Evolutionary conservation across 2,797 vertebrate species (phyloP).

Genomic region (Microtus agrestis): DNA sequence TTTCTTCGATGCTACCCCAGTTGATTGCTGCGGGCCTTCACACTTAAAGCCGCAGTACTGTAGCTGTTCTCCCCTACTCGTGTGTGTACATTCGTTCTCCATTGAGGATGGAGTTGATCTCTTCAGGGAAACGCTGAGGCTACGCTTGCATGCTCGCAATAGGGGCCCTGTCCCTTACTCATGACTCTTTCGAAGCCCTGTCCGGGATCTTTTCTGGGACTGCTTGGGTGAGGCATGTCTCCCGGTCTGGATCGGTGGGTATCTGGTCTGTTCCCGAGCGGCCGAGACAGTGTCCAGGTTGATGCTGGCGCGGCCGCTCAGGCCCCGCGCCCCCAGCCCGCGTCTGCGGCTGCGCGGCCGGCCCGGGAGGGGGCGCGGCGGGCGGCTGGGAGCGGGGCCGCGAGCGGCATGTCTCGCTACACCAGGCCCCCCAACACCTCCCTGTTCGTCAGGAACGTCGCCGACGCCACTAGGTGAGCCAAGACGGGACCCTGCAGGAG

Average conservation of each 20-base stretch:
- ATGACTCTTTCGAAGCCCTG: not conserved
- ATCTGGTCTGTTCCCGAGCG: not conserved
- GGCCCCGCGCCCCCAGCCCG: slow-evolving; percentile 70
- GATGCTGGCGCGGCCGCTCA: not conserved
- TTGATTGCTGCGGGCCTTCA: not conserved
- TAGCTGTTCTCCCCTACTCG: not conserved
- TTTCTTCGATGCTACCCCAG: slow-evolving; percentile 4
- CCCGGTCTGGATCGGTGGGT: not conserved
- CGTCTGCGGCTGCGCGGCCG: slow-evolving; percentile 65
- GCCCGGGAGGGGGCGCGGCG: slow-evolving; percentile 61
- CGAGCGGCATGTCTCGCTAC: slow-evolving; percentile 91
- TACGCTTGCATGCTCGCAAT: not conserved
- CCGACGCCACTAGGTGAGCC: slow-evolving; percentile 93
- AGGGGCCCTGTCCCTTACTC: not conserved
- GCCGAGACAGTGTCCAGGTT: not conserved
- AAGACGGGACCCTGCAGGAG: not conserved
- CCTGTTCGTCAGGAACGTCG: slow-evolving; percentile 95
- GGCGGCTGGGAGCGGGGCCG: slow-evolving; percentile 42
- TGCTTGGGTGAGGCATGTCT: not conserved
- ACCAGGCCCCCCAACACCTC: slow-evolving; percentile 95
- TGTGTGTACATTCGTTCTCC: not conserved
- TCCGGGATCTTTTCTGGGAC: not conserved
- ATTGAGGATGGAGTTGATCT: not conserved
- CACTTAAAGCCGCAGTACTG: not conserved
- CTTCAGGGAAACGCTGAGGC: not conserved